Base-by-base conservation (phyloP, 2,113 vertebrate species). In the Columba livia region DNA sequence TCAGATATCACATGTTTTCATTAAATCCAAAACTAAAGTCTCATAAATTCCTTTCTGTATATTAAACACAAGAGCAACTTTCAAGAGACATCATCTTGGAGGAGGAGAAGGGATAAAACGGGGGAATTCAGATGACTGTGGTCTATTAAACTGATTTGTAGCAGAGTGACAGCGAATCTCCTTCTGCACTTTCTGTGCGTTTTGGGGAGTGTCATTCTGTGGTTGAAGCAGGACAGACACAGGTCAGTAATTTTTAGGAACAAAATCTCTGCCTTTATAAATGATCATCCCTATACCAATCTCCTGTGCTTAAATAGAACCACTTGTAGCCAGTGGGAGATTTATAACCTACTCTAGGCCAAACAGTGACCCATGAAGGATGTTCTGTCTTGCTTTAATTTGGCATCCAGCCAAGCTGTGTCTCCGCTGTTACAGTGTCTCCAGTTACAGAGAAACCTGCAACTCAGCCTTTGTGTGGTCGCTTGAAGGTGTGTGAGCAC, bases 281-380 rank as follows among this genome's bases (percentile, higher is more conserved):
- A 97, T 92, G 11, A 82, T 85, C 81, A 94, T 74, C 65, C 86
- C 75, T 96, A 90, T 66, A 90, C 80, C 90, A 92, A 97, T 97
- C 71, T 95, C 75, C 90, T 82, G 77, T 72, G 20, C 71, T 95
- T 92, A 96, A 97, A 91, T 81, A 96, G 94, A 96, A 83, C 62
- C 87, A 95, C 89, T 89, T 73, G 51, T 90, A 96, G 58, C 72
- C 87, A 90, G 79, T 91, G 62, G 74, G 61, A 96, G 80, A 96
- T 97, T 97, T 97, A 97, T 88, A 97, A 83, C 40, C 38, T 58
- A 82, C 89, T 80, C 86, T 86, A 95, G 87, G 72, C 64, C 83
- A 84, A 84, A 96, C 95, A 93, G 86, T 97, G 97, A 97, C 96
- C 96, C 90, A 2, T 92, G 85, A 95, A 93, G 67, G 94, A 94